Percentiles rank a stretch among this genome's conserved stretches.
Evolutionary conservation across 37 sponge, comb jelly and placozoan genomes (phyloP).

Genomic region (Oscarella lobularis): DNA sequence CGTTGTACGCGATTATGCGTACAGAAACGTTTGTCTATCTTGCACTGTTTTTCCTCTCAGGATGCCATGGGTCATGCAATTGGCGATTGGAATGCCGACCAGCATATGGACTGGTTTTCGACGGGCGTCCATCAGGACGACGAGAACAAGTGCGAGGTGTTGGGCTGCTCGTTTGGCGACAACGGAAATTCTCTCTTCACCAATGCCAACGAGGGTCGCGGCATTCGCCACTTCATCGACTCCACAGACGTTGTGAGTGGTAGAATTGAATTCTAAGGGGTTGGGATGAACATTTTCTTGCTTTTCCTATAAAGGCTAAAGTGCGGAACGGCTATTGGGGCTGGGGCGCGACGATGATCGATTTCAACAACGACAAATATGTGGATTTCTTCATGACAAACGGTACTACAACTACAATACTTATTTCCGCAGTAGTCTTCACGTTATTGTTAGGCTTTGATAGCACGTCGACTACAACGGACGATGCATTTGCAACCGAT

Average conservation of each 20-base stretch:
- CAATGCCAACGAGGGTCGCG: not conserved
- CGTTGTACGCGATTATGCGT: not conserved
- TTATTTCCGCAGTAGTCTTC: not conserved
- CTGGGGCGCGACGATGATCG: not conserved
- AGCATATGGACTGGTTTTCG: conserved; percentile 2
- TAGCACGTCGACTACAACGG: not conserved
- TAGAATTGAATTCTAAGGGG: not conserved
- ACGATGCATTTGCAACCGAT: not conserved
- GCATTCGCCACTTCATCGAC: not conserved
- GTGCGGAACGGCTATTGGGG: conserved; percentile 3
- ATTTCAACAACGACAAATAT: conserved; percentile 2
- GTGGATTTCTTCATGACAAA: conserved; percentile 2
- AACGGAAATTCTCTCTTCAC: not conserved
- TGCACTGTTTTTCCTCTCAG: not conserved
- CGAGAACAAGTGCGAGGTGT: not conserved
- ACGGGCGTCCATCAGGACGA: not conserved
- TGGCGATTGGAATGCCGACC: not conserved
- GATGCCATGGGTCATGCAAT: conserved; percentile 13
- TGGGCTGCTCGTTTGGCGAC: not conserved
- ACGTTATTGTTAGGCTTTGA: not conserved
- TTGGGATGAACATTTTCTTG: not conserved
- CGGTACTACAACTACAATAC: not conserved
- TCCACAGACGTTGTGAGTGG: not conserved
- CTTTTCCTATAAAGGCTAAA: not conserved
- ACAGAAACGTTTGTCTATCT: too few relatives aligned